A percentile compares a stretch with the other conserved stretches of the same genome.
Evolutionary conservation across 1,140 invertebrate genomes (phyloP).

Genomic region (Phymorhynchus buccinoides): DNA sequence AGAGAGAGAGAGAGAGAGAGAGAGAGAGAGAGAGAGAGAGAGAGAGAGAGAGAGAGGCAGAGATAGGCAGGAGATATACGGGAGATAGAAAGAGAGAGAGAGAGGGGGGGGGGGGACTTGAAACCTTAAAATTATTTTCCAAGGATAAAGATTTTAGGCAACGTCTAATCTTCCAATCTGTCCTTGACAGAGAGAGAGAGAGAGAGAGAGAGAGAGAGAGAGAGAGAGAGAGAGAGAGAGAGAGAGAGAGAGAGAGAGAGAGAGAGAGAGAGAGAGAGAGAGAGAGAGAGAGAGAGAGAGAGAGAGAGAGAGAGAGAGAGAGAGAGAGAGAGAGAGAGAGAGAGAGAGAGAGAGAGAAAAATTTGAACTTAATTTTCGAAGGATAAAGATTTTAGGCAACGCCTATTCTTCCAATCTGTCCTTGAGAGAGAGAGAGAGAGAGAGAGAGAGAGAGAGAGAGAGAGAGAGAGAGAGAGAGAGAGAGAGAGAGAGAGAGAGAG

Average conservation of each 20-base stretch:
- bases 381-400: too few species aligned
- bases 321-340: neutral
- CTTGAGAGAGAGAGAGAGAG: too few species aligned
- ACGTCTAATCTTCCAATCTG: too few species aligned
- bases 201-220: neutral
- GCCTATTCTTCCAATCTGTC: too few species aligned
- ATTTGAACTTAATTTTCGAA: neutral
- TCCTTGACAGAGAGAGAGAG: too few species aligned
- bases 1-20: too few species aligned
- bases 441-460: too few species aligned
- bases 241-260: constrained; percentile 27
- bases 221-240: constrained; percentile 21
- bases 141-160: too few species aligned
- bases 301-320: neutral
- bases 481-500: too few species aligned
- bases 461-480: too few species aligned
- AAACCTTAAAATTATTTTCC: too few species aligned
- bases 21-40: neutral
- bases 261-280: neutral
- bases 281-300: neutral
- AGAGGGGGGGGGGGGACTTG: too few species aligned
- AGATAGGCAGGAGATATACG: neutral
- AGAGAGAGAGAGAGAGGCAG: neutral
- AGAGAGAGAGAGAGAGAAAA: neutral
- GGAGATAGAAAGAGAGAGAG: neutral